phyloP scores from a whole-genome alignment of 2,797 vertebrate species.

The Cirrhinus molitorella region DNA sequence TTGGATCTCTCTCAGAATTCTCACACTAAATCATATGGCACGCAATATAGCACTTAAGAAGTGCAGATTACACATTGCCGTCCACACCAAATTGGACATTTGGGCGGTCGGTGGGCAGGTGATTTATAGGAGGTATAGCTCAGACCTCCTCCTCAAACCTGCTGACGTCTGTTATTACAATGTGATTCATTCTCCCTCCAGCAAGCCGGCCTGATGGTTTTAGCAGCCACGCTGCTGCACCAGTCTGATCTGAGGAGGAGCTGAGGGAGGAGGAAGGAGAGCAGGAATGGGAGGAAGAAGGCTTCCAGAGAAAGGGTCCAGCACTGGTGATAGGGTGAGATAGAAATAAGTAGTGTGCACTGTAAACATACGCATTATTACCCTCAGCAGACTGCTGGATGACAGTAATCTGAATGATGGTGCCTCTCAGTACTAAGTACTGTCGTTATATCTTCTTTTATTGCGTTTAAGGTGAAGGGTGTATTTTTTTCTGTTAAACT shows the following conservation, averaged over 20 bases:
- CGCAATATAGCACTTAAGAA: constrained; percentile 28
- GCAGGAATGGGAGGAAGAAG: constrained; percentile 29
- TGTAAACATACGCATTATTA: constrained; percentile 36
- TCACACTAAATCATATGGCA: constrained; percentile 55
- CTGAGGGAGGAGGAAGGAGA: constrained; percentile 37
- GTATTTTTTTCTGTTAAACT: background rate
- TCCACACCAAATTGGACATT: constrained; percentile 57
- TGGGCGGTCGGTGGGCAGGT: constrained; percentile 51
- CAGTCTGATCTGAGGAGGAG: constrained; percentile 25
- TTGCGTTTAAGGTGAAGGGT: background rate
- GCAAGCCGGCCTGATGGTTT: constrained; percentile 66
- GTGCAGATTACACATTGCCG: constrained; percentile 54
- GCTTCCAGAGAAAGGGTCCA: constrained; percentile 25
- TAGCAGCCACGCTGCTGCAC: constrained; percentile 60
- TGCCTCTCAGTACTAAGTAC: constrained; percentile 8
- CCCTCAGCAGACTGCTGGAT: constrained; percentile 40
- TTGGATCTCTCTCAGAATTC: constrained; percentile 48
- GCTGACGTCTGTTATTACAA: constrained; percentile 73
- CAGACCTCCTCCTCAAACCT: constrained; percentile 61
- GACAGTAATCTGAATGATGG: constrained; percentile 43
- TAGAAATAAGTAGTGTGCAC: constrained; percentile 28
- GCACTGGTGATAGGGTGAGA: constrained; percentile 19
- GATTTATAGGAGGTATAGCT: constrained; percentile 70
- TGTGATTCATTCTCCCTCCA: constrained; percentile 68
- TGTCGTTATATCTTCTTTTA: constrained; percentile 37